Evolutionary conservation across 2,888 invertebrate genomes (phyloP).

Genomic region (Leptinotarsa rubiginosa): DNA sequence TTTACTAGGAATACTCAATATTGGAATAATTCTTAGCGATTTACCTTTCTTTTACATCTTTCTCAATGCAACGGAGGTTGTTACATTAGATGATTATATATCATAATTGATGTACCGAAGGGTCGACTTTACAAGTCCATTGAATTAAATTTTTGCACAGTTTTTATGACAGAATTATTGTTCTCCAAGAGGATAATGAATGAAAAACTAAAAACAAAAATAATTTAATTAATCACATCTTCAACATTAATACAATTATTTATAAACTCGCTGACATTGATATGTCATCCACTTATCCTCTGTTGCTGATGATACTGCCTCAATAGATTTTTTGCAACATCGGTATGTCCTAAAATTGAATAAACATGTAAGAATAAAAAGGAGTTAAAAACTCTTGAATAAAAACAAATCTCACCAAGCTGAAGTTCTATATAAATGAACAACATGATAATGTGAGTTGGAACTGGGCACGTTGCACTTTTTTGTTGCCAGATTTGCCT

Average conservation of each 20-base stretch:
- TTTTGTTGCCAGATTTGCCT: constrained; percentile 70
- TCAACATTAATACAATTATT: constrained; percentile 7
- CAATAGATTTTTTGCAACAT: constrained; percentile 70
- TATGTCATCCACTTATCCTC: constrained; percentile 48
- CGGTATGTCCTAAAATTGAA: constrained; percentile 67
- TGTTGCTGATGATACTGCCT: constrained; percentile 71
- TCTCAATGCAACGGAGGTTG: too few relatives aligned
- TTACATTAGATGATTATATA: too few relatives aligned
- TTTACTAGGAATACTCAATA: too few relatives aligned
- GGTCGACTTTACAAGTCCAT: too few relatives aligned
- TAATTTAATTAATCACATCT: background rate
- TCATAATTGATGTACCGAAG: too few relatives aligned
- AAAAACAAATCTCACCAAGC: constrained; percentile 66
- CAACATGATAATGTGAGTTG: constrained; percentile 74
- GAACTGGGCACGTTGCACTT: constrained; percentile 68
- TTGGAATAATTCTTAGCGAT: too few relatives aligned
- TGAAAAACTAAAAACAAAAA: background rate
- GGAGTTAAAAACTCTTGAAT: background rate
- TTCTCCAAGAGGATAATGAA: background rate
- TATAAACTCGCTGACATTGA: constrained; percentile 11
- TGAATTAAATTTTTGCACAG: too few relatives aligned
- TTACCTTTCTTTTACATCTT: too few relatives aligned
- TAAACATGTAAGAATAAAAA: constrained; percentile 23
- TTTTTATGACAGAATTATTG: too few relatives aligned
- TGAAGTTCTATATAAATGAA: constrained; percentile 76